phyloP scores from a whole-genome alignment of 1,140 invertebrate genomes.

The Eumeta japonica region DNA sequence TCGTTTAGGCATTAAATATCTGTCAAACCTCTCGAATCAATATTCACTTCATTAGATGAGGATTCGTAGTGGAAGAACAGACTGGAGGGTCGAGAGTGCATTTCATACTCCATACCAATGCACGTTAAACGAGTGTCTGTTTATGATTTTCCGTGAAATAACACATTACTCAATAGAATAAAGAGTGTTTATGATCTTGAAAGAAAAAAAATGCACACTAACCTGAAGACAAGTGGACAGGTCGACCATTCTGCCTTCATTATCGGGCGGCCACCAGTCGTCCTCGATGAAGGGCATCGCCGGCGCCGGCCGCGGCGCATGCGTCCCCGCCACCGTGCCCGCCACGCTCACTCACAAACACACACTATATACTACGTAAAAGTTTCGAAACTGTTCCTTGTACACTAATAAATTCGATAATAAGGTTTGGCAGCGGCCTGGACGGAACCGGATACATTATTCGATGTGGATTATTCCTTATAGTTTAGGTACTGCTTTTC shows the following conservation, averaged over 20 bases:
- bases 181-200: no score
- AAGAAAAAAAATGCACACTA: constrained; percentile 31
- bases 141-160: background rate
- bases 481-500: constrained; percentile 30
- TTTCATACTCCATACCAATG: no score
- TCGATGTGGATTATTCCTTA: constrained; percentile 36
- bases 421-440: constrained; percentile 48
- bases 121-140: background rate
- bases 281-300: constrained; percentile 94
- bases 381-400: constrained; percentile 25
- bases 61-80: no score
- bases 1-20: no score
- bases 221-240: constrained; percentile 83
- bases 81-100: no score
- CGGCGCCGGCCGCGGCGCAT: constrained; percentile 65
- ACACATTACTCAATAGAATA: background rate
- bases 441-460: constrained; percentile 47
- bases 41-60: no score
- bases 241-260: constrained; percentile 89
- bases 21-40: no score
- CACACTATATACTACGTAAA: background rate
- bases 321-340: constrained; percentile 60
- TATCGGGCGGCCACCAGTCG: constrained; percentile 89
- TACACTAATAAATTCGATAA: constrained; percentile 48
- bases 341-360: constrained; percentile 23